These are phyloP conservation scores for Lepidothrix coronata DNA, from an alignment of 2,113 vertebrate genomes.

Conservation along the genomic window DNA sequence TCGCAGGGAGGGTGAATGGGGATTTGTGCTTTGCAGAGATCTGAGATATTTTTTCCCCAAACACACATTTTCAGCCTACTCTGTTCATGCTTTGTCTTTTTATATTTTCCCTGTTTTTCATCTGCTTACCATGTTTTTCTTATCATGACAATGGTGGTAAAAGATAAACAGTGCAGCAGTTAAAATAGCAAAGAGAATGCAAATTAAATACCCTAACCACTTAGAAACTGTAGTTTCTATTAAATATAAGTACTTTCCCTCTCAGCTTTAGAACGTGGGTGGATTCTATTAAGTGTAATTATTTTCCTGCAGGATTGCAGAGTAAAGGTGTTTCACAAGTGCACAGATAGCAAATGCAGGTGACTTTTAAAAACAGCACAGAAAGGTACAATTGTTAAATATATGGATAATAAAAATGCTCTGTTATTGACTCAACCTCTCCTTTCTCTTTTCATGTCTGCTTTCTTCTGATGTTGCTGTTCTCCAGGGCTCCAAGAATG, in stretches of 20 bases:
- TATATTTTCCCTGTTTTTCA: background rate
- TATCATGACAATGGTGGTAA: background rate
- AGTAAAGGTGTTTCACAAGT: background rate
- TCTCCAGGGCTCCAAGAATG: background rate
- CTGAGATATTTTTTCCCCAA: background rate
- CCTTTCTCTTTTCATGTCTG: background rate
- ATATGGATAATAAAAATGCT: background rate
- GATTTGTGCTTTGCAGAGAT: constrained; percentile 14
- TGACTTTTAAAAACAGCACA: background rate
- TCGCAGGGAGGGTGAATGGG: background rate
- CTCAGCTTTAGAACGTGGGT: background rate
- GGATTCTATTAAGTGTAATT: constrained; percentile 23
- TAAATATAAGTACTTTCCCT: constrained; percentile 17
- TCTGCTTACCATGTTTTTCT: background rate
- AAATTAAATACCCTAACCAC: constrained; percentile 14
- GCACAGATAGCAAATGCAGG: background rate
- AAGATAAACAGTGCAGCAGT: constrained; percentile 1
- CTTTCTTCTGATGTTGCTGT: background rate
- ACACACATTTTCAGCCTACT: background rate
- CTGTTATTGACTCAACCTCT: background rate
- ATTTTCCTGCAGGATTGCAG: background rate
- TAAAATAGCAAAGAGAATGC: constrained; percentile 16
- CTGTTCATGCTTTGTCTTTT: background rate
- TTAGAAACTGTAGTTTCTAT: constrained; percentile 19
- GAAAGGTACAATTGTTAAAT: background rate